Evolutionary conservation across 1,140 invertebrate genomes (phyloP).

Genomic region (Musca domestica): DNA sequence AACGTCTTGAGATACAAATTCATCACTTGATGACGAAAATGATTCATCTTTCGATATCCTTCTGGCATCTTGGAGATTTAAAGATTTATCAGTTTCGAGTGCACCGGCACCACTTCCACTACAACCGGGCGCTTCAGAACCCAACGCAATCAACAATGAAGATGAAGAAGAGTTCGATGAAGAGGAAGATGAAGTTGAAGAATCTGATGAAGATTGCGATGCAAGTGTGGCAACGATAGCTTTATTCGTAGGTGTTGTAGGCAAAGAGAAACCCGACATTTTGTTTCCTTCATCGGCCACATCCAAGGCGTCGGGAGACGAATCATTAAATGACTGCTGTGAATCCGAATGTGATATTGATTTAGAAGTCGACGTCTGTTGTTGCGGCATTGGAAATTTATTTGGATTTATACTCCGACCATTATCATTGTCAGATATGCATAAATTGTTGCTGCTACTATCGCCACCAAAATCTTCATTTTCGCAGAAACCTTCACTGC

Average conservation of each 20-base stretch:
- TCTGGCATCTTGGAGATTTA: conserved; percentile 12
- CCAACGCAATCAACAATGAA: conserved; percentile 39
- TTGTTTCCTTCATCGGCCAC: background rate
- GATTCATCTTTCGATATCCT: conserved; percentile 67
- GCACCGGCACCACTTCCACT: too few species aligned
- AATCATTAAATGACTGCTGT: conserved; percentile 43
- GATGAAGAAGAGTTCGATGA: conserved; percentile 48
- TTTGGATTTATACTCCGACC: conserved; percentile 27
- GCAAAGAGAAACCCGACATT: conserved; percentile 24
- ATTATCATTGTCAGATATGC: conserved; percentile 28
- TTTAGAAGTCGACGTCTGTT: conserved; percentile 1
- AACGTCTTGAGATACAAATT: conserved; percentile 32
- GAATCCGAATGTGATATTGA: conserved; percentile 42
- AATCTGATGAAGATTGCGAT: conserved; percentile 20
- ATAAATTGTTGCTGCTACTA: conserved; percentile 50
- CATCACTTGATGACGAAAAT: conserved; percentile 54
- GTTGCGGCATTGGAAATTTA: conserved; percentile 22
- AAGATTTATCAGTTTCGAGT: background rate
- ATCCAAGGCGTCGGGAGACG: conserved; percentile 29
- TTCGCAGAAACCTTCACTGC: conserved; percentile 94
- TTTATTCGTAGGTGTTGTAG: conserved; percentile 30
- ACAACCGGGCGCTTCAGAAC: conserved; percentile 12
- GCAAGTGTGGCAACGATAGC: conserved; percentile 10
- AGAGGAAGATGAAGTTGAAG: conserved; percentile 43
- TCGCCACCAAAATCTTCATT: conserved; percentile 74